These are phyloP conservation scores for Bambusicola thoracicus DNA, from an alignment of 2,113 vertebrate species.

Conservation along the genomic window DNA sequence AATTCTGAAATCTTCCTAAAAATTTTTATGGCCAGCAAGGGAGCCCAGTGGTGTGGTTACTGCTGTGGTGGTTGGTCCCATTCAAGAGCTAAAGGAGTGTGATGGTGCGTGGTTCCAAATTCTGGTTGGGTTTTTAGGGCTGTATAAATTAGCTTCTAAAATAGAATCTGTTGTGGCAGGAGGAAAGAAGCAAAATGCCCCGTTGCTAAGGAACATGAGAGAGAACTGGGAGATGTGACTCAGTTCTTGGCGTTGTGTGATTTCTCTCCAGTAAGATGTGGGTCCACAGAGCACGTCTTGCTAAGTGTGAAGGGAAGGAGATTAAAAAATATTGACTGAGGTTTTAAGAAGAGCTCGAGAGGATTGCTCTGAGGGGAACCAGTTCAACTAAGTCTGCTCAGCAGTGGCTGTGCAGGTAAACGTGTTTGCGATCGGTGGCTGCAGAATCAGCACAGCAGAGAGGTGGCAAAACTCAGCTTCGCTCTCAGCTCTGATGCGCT, in stretches of 20 bases:
- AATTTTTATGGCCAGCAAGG: neutral
- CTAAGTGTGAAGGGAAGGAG: neutral
- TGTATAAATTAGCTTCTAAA: constrained; percentile 61
- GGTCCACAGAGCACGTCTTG: neutral
- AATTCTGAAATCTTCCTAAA: neutral
- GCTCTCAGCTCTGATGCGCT: neutral
- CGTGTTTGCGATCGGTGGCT: neutral
- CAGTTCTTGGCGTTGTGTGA: neutral
- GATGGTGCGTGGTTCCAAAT: constrained; percentile 10
- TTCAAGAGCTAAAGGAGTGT: neutral
- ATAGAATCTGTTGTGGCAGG: constrained; percentile 53
- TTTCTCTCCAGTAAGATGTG: neutral
- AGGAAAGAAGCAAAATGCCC: constrained; percentile 39
- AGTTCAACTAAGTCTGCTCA: rapidly evolving
- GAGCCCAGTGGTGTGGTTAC: neutral
- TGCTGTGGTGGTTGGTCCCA: neutral
- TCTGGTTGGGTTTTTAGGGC: constrained; percentile 33
- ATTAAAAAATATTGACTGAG: neutral
- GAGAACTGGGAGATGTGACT: constrained; percentile 56
- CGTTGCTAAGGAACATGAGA: constrained; percentile 64
- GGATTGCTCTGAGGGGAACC: neutral
- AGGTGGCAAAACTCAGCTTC: neutral
- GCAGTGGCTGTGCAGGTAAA: neutral
- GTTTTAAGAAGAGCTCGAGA: neutral
- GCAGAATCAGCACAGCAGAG: neutral